phyloP scores from a whole-genome alignment of 2,888 invertebrate species.

The Dicyrtomina minuta region DNA sequence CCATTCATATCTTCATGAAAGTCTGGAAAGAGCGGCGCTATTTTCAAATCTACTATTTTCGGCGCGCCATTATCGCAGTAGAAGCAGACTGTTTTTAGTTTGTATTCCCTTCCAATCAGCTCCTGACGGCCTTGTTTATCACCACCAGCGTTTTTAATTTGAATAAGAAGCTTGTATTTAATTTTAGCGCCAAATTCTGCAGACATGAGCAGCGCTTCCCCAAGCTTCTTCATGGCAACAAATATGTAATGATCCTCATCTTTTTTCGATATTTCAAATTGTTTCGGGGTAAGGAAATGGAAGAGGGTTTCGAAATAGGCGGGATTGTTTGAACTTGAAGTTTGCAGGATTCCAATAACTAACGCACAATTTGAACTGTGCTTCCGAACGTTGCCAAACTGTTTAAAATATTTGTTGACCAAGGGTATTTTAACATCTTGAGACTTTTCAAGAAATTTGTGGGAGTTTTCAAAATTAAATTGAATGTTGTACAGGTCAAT shows the following conservation, averaged over 20 bases:
- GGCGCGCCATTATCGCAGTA: background rate
- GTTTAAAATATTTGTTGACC: too few species aligned
- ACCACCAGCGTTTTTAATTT: background rate
- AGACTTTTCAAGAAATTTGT: too few species aligned
- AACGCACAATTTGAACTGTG: too few species aligned
- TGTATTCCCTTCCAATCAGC: too few species aligned
- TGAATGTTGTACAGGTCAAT: too few species aligned
- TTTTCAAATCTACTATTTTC: background rate
- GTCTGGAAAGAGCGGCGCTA: conserved; percentile 9
- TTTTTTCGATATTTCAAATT: conserved; percentile 8
- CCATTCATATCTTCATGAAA: conserved; percentile 9
- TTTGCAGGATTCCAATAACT: background rate
- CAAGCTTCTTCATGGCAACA: background rate
- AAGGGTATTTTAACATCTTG: too few species aligned
- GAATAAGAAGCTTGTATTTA: conserved; percentile 12
- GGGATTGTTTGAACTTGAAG: background rate
- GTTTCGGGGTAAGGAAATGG: conserved; percentile 13
- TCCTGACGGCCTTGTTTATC: background rate
- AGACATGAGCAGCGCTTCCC: background rate
- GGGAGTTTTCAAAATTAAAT: too few species aligned
- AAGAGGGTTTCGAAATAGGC: too few species aligned
- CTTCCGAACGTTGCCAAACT: too few species aligned
- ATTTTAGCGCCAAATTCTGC: conserved; percentile 13
- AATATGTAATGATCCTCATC: conserved; percentile 23
- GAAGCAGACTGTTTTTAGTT: background rate